Base-by-base conservation (phyloP, 2,797 vertebrate species). In the Muraenolepis orangiensis region DNA sequence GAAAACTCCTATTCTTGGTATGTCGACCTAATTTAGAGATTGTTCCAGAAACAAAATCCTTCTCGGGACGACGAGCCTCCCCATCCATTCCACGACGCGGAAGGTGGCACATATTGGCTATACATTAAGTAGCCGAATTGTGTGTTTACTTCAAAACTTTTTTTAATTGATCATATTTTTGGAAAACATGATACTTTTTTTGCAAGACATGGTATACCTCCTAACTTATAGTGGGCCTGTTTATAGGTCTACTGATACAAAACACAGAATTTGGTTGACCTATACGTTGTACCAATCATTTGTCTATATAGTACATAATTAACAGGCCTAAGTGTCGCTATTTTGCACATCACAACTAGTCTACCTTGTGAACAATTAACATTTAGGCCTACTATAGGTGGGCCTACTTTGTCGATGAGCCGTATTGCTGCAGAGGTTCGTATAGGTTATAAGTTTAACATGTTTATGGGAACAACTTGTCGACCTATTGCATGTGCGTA, bases 401-500 rank as follows among this genome's bases (percentile, higher is more conserved):
- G 13, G 40, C 40, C 42, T 57, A 51, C 16, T 20, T 18, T 51
- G 18, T 42, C 16, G 51, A n/a, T 57, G 51, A 57, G 42, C 40
- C 40, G 6, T 42, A 42, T 10, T 14, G 40, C 40, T 14, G 40
- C 42, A 51, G 42, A 51, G n/a, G n/a, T n/a, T n/a, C 51, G 6
- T n/a, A n/a, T n/a, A n/a, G 66, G 26, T 29, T 30, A 30, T 67
- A 14, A 30, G 30, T 57, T 57, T 57, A 57, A 57, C 51, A 74
- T 66, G 78, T 78, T 78, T 79, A 66, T 79, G 74, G 69, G 84
- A 77, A 74, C 67, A 71, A 83, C 77, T n/a, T 23, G n/a, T 23
- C n/a, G 51, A 74, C 85, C 86, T 88, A n/a, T n/a, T 87, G 84
- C n/a, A 77, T 81, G 87, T 88, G 83, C 87, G 85, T 86, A 80